phyloP scores from a whole-genome alignment of 2,113 vertebrate genomes.

The Eclectus roratus region DNA sequence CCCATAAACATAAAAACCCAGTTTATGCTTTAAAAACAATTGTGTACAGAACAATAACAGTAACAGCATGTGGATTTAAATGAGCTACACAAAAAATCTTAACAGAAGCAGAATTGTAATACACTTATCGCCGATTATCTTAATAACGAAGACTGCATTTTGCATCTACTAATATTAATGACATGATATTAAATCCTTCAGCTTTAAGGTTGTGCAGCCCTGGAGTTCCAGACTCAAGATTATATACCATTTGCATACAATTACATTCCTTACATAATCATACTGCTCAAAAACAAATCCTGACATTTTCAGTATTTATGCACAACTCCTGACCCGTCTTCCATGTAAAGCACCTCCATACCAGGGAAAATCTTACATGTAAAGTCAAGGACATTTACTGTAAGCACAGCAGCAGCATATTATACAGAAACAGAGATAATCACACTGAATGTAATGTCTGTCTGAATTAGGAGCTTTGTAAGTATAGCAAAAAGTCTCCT shows the following conservation, averaged over 20 bases:
- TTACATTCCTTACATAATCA: neutral
- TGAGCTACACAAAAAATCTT: neutral
- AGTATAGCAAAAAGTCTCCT: neutral
- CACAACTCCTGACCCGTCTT: neutral
- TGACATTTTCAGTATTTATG: neutral
- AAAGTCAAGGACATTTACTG: neutral
- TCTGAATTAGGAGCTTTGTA: neutral
- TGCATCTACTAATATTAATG: neutral
- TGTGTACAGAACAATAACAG: neutral
- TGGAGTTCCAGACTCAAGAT: neutral
- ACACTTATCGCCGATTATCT: neutral
- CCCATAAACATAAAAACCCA: neutral
- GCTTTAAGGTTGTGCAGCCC: neutral
- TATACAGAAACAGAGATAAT: neutral
- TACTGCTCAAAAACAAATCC: neutral
- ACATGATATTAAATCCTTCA: neutral
- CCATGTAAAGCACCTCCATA: neutral
- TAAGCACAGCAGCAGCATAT: conserved; percentile 17
- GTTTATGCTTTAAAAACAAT: neutral
- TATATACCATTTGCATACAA: neutral
- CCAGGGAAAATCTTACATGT: neutral
- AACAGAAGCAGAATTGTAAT: neutral
- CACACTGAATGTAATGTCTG: neutral
- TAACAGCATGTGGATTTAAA: conserved; percentile 35
- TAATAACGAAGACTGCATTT: neutral